These are phyloP conservation scores for Erinaceus europaeus DNA, from an alignment of 2,113 vertebrate species.

Conservation along the genomic window DNA sequence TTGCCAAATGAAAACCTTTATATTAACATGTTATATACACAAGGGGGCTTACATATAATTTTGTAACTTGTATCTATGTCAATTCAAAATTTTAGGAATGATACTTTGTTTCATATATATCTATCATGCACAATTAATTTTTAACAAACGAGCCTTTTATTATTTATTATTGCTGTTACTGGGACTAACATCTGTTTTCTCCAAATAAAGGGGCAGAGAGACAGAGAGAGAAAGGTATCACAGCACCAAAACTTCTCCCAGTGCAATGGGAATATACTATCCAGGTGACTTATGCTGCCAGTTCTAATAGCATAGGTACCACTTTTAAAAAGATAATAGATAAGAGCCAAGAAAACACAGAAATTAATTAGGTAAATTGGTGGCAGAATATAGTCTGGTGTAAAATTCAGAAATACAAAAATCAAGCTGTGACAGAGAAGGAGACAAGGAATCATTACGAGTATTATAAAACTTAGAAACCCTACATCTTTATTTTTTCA, in stretches of 20 bases:
- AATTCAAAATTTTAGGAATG: background rate
- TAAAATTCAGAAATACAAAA: conserved; percentile 4
- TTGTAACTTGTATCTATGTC: background rate
- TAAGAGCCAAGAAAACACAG: background rate
- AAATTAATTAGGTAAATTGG: background rate
- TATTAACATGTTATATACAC: background rate
- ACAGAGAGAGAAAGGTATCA: too few species aligned
- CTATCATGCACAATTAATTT: background rate
- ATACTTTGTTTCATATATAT: background rate
- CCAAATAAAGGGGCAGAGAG: too few species aligned
- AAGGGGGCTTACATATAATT: background rate
- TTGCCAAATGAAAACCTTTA: conserved; percentile 9
- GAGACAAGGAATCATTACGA: background rate
- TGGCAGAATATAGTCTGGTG: background rate
- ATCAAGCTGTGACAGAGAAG: background rate
- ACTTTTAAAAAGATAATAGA: background rate
- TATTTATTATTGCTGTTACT: too few species aligned
- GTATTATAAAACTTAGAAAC: background rate
- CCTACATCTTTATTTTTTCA: background rate
- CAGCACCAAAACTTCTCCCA: too few species aligned
- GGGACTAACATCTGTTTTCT: too few species aligned
- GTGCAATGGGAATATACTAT: too few species aligned
- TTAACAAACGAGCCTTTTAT: background rate
- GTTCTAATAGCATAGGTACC: too few species aligned
- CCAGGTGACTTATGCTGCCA: too few species aligned